Percentiles rank a stretch among this genome's conserved stretches.
These are phyloP conservation scores for Hippoglossus stenolepis DNA, from an alignment of 2,113 vertebrate genomes.

Conservation along the genomic window DNA sequence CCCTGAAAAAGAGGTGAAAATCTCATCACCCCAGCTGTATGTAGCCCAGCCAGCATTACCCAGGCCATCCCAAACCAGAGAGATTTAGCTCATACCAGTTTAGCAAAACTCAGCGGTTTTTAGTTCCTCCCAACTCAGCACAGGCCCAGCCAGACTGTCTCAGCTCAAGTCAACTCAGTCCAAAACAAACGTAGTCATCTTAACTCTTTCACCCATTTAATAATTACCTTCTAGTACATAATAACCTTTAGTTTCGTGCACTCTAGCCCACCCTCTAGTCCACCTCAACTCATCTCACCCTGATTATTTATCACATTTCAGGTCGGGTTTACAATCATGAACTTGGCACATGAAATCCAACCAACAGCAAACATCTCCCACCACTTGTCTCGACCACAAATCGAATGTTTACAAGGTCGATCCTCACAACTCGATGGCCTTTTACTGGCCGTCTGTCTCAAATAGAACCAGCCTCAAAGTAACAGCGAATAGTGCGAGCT, in stretches of 20 bases:
- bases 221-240: background rate
- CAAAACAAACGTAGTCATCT: slow-evolving; percentile 35
- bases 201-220: slow-evolving; percentile 1
- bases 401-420: slow-evolving; percentile 55
- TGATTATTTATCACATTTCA: slow-evolving; percentile 33
- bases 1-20: slow-evolving; percentile 51
- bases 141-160: slow-evolving; percentile 39
- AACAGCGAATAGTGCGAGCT: slow-evolving; percentile 41
- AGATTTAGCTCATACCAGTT: slow-evolving; percentile 39
- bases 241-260: background rate
- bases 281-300: slow-evolving; percentile 10
- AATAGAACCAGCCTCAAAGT: slow-evolving; percentile 51
- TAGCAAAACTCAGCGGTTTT: slow-evolving; percentile 36
- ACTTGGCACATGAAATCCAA: slow-evolving; percentile 26
- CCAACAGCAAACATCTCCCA: slow-evolving; percentile 41
- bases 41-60: slow-evolving; percentile 24
- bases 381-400: slow-evolving; percentile 48
- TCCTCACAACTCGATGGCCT: slow-evolving; percentile 46
- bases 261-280: background rate
- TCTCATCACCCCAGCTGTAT: slow-evolving; percentile 46
- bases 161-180: slow-evolving; percentile 29
- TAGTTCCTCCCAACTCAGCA: slow-evolving; percentile 36
- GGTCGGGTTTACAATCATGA: slow-evolving; percentile 33
- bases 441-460: slow-evolving; percentile 61
- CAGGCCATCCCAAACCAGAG: slow-evolving; percentile 17